Percentiles rank a stretch among this genome's conserved stretches.
phyloP scores from a whole-genome alignment of 2,113 vertebrate genomes.

The Phylloscopus trochilus region DNA sequence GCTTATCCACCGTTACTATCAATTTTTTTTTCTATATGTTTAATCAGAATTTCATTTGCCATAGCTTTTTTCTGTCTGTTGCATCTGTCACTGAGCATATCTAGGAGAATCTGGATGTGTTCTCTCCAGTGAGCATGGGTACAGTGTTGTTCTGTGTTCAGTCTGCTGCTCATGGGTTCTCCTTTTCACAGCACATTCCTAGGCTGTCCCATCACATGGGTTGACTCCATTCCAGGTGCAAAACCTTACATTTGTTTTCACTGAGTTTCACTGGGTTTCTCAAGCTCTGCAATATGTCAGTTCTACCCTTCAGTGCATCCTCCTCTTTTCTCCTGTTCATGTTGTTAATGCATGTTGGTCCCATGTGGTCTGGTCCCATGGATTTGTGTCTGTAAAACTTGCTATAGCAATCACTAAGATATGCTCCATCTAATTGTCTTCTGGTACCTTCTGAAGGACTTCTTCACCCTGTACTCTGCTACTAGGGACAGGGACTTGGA shows the following conservation, averaged over 20 bases:
- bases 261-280: background rate
- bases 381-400: background rate
- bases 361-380: background rate
- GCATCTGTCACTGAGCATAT: background rate
- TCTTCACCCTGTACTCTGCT: background rate
- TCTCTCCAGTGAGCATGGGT: background rate
- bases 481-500: background rate
- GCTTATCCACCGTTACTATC: background rate
- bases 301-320: background rate
- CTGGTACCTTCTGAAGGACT: background rate
- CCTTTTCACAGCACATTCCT: background rate
- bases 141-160: background rate
- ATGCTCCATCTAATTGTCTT: background rate
- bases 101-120: background rate
- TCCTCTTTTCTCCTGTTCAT: background rate
- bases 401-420: background rate
- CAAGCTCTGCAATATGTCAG: background rate
- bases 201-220: background rate
- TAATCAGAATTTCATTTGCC: background rate
- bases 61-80: background rate
- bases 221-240: background rate
- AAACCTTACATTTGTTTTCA: background rate
- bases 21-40: background rate
- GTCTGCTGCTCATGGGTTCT: accelerated
- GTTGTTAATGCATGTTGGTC: background rate